Base-by-base conservation (phyloP, 2,113 vertebrate species). In the Chionomys nivalis region DNA sequence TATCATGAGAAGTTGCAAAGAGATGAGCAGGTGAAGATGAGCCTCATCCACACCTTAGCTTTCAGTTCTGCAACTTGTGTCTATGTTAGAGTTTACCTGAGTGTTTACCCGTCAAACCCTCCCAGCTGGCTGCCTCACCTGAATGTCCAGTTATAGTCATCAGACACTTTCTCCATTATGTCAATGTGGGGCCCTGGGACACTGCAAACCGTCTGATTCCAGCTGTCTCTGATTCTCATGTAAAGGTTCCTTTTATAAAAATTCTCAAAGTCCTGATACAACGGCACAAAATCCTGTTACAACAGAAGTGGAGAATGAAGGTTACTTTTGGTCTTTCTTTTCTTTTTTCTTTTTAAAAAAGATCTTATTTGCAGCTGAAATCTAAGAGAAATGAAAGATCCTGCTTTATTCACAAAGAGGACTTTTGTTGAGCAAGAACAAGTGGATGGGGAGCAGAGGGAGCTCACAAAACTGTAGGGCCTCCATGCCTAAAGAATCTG, bases 181-280 rank as follows among this genome's bases (percentile, higher is more conserved):
- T 99, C 99, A 72, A 99, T 99, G 87, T 98, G 98, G 16, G 99
- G 98, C 39, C 99, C 99, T 0, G 99, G 99, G 49, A 99, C 98
- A 77, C 99, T 99, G 98, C 99, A 99, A 88, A 99, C 97, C 1
- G 99, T 99, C 2, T 99, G 99, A 96, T 99, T 99, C 99, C 99
- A 99, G 98, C 99, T 99, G 98, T 99, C 99, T 94, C 99, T 98
- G 95, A 99, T 99, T 97, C 99, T 98, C 99, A 99, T 98, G 97
- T 99, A 99, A 94, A 99, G 97, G 83, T 99, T 99, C 87, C 99
- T 98, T 23, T 98, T 99, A 97, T 98, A 99, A 98, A 99, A 99
- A 98, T 99, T 99, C 98, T 99, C 99, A 98, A 99, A 99, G 96
- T 99, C 99, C 99, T 99, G 99, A 98, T 99, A 99, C 87, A 99